Evolutionary conservation across 2,888 invertebrate genomes (phyloP).

Genomic region (Vannuccia rotundouncinata): DNA sequence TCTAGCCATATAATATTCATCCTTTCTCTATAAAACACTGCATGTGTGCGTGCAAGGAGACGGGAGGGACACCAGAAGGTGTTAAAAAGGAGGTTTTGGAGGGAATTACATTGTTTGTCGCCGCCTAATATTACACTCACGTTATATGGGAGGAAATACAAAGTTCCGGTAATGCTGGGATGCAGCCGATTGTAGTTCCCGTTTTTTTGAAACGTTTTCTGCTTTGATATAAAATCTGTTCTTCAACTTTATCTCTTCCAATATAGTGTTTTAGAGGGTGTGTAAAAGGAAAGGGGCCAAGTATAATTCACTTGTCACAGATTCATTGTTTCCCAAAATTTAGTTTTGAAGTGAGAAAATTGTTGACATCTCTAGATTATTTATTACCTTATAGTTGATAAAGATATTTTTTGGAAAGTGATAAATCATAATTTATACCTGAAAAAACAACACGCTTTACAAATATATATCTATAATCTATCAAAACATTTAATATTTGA

Average conservation of each 20-base stretch:
- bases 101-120: neutral
- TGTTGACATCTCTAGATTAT: neutral
- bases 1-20: neutral
- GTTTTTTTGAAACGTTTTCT: neutral
- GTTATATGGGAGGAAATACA: neutral
- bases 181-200: neutral
- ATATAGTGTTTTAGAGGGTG: neutral
- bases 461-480: neutral
- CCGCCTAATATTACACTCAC: neutral
- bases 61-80: too few relatives aligned
- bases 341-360: neutral
- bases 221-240: too few relatives aligned
- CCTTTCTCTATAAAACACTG: neutral
- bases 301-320: neutral
- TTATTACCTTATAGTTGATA: neutral
- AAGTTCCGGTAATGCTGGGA: neutral
- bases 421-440: neutral
- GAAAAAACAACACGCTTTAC: neutral
- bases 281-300: conserved; percentile 6
- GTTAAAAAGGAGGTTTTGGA: neutral
- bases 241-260: neutral
- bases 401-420: neutral
- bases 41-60: neutral
- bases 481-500: neutral
- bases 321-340: neutral